A percentile compares a stretch with the other conserved stretches of the same genome.
phyloP scores from a whole-genome alignment of 2,888 invertebrate species.

The Molanna angustata region DNA sequence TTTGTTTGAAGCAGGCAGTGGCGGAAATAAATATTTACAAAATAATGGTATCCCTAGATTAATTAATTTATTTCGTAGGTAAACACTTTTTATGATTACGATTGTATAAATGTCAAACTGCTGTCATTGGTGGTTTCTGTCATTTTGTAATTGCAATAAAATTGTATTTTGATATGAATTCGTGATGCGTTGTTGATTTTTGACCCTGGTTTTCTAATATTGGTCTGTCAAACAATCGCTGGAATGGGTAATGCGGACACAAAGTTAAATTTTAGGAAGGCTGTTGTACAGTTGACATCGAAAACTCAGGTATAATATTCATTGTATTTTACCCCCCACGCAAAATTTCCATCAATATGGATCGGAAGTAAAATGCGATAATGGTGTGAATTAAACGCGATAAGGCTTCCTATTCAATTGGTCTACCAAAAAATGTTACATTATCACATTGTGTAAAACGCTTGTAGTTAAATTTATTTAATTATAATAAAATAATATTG shows the following conservation, averaged over 20 bases:
- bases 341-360: constrained; percentile 23
- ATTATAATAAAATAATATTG: too few species aligned
- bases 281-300: constrained; percentile 94
- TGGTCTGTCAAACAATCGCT: constrained; percentile 10
- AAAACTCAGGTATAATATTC: constrained; percentile 79
- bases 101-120: too few species aligned
- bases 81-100: too few species aligned
- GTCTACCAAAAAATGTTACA: background rate
- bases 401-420: background rate
- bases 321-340: constrained; percentile 7
- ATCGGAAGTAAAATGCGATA: constrained; percentile 14
- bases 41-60: too few species aligned
- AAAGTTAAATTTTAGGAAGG: constrained; percentile 96
- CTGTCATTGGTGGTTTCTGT: background rate
- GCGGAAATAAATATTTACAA: too few species aligned
- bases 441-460: background rate
- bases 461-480: background rate
- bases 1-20: too few species aligned
- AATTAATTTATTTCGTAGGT: too few species aligned
- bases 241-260: constrained; percentile 98
- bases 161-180: too few species aligned
- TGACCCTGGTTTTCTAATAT: constrained; percentile 3
- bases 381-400: constrained; percentile 5
- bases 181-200: constrained; percentile 25
- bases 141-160: too few species aligned